A percentile compares a stretch with the other conserved stretches of the same genome.
These are phyloP conservation scores for Brachionus koreanus DNA, from an alignment of 1,140 invertebrate species.

Conservation along the genomic window DNA sequence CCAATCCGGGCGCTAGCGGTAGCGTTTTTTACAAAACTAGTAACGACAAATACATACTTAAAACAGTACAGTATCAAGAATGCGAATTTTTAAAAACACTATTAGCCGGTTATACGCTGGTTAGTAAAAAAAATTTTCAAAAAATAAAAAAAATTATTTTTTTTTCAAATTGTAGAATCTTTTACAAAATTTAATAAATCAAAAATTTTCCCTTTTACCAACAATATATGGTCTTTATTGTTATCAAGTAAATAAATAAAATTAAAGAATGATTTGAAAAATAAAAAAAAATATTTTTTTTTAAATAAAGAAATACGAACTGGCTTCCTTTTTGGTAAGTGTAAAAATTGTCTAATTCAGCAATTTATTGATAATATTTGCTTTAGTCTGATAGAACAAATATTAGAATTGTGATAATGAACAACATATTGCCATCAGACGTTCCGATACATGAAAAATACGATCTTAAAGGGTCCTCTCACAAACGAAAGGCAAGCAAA, in stretches of 20 bases:
- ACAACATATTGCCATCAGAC: slow-evolving; percentile 94
- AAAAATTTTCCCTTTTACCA: slow-evolving; percentile 80
- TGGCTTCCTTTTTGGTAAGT: slow-evolving; percentile 59
- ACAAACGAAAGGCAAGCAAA: slow-evolving; percentile 88
- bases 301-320: background rate
- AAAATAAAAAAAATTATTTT: slow-evolving; percentile 14
- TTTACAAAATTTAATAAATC: slow-evolving; percentile 78
- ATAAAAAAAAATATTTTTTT: background rate
- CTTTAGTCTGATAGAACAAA: slow-evolving; percentile 93
- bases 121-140: slow-evolving; percentile 55
- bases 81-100: slow-evolving; percentile 98
- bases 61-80: slow-evolving; percentile 99
- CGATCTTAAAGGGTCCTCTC: slow-evolving; percentile 85
- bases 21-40: slow-evolving; percentile 97
- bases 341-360: background rate
- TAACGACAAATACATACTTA: slow-evolving; percentile 99
- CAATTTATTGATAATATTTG: background rate
- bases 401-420: slow-evolving; percentile 96
- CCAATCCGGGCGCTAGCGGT: slow-evolving; percentile 97
- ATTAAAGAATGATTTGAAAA: slow-evolving; percentile 92
- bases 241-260: slow-evolving; percentile 44
- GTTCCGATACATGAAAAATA: slow-evolving; percentile 96
- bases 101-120: slow-evolving; percentile 83
- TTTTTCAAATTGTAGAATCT: slow-evolving; percentile 65
- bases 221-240: slow-evolving; percentile 98